Percentiles rank a stretch among this genome's conserved stretches.
phyloP scores from a whole-genome alignment of 2,797 vertebrate species.

The Buceros bicornis region DNA sequence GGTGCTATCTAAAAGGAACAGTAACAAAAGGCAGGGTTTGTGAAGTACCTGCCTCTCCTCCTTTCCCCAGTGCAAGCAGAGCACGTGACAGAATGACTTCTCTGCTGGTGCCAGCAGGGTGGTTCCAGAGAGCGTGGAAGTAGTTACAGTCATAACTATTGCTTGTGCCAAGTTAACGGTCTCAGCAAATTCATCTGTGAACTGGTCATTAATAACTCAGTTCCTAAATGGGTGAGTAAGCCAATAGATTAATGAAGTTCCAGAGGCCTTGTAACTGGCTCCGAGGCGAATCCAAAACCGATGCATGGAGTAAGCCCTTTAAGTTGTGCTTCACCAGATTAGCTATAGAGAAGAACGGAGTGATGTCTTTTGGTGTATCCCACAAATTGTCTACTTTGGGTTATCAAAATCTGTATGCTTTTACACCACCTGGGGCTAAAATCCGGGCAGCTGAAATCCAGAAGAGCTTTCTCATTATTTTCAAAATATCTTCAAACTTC shows the following conservation, averaged over 20 bases:
- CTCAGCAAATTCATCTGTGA: neutral
- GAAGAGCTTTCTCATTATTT: neutral
- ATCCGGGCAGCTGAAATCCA: neutral
- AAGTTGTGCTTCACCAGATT: neutral
- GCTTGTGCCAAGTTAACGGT: neutral
- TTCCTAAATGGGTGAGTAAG: neutral
- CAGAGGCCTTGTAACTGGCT: neutral
- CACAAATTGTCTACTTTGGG: neutral
- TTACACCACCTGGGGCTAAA: neutral
- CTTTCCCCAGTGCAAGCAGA: neutral
- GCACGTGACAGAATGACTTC: neutral
- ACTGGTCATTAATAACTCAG: neutral
- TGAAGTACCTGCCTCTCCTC: neutral
- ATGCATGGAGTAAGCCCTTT: neutral
- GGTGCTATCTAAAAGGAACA: neutral
- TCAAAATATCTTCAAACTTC: neutral
- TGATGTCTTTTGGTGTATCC: neutral
- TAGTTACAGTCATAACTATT: neutral
- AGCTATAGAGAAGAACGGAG: neutral
- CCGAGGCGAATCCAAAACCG: neutral
- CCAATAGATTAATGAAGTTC: neutral
- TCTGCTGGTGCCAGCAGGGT: neutral
- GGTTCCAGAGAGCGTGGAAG: neutral
- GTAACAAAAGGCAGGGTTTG: neutral
- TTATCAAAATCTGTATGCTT: neutral